Evolutionary conservation across 1,140 invertebrate genomes (phyloP), one percentile per base, ranked within the genome.

Genomic region (Aphelenchoides besseyi): DNA sequence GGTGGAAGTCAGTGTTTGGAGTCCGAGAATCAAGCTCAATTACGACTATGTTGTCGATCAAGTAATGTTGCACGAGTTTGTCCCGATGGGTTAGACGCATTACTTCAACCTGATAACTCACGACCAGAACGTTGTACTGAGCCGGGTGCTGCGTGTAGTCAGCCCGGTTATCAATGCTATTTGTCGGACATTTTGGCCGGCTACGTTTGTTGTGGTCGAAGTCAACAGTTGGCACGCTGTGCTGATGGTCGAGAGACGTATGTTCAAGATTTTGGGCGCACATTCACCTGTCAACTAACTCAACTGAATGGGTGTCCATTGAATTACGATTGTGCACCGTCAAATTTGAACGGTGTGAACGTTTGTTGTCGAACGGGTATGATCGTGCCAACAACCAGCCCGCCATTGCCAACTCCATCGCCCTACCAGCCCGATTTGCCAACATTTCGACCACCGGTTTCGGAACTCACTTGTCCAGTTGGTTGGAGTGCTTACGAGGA

Each of bases 201-300:
- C 29, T 77, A 75, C 37, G 75, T 77, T 48, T 77, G 75, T 70
- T 77, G 75, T 70, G 75, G 75, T 3, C 32, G 53, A 18, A 64
- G 71, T 12, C n/a, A 3, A 18, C 23, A 59, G 5, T 16, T 55
- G 23, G 73, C 70, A 12, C 1, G 73, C 8, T 77, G 75, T 68
- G 75, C 75, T 5, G 75, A 77, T 69, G 75, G 75, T 5, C 73
- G 75, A 18, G 75, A 77, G 48, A 77, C 75, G 5, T 77, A 79
- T 23, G 41, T 62, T 3, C 75, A 77, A 70, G 78, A 77, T 61
- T 61, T 74, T 61, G 75, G 75, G 9, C 54, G 61, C 48, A 78
- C 75, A 2, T 77, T 72, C 26, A 69, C 70, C 3, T 77, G 75
- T 54, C 57, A 66, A 29, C 28, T 79, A 35, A 67, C 29, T 5